phyloP scores from a whole-genome alignment of 2,113 vertebrate genomes.

The Trematocara macrostoma region DNA sequence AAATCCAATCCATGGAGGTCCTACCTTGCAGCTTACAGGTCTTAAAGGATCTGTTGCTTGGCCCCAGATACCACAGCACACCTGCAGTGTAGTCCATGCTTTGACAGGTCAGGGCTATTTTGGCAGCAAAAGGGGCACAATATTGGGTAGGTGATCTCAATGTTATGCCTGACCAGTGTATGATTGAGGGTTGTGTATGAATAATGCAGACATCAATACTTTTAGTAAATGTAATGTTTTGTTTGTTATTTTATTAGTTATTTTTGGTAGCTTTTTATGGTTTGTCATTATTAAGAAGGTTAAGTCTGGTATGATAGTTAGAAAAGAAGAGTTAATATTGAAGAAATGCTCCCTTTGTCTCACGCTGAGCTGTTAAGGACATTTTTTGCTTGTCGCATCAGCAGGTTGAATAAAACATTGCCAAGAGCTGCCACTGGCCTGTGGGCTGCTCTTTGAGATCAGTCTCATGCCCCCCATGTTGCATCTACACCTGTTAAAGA shows the following conservation, averaged over 20 bases:
- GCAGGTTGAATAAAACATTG: background rate
- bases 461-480: background rate
- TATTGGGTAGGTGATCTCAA: background rate
- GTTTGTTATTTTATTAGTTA: background rate
- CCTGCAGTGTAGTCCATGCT: background rate
- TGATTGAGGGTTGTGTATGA: background rate
- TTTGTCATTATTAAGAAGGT: background rate
- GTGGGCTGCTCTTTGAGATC: background rate
- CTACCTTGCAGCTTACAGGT: background rate
- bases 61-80: background rate
- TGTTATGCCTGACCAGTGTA: background rate
- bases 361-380: background rate
- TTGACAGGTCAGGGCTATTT: background rate
- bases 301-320: background rate
- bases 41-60: background rate
- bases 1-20: background rate
- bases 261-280: background rate
- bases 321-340: background rate
- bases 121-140: background rate
- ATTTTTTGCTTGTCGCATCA: background rate
- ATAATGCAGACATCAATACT: background rate
- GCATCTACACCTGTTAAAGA: background rate
- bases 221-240: background rate
- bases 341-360: background rate
- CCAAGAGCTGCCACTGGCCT: background rate